Evolutionary conservation across 2,113 vertebrate genomes (phyloP).

Genomic region (Balaenoptera acutorostrata): DNA sequence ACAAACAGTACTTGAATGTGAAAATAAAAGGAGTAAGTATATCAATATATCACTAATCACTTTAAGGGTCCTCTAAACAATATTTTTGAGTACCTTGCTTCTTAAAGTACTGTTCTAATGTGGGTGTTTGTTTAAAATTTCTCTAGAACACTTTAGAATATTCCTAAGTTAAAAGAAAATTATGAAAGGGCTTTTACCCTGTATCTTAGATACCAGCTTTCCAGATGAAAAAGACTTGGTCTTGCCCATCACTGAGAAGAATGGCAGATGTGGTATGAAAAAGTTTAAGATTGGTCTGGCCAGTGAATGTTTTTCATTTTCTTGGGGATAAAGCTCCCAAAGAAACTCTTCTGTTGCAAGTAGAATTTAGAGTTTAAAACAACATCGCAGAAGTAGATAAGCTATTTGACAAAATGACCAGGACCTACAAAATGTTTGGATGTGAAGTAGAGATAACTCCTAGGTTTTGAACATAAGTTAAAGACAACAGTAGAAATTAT

Average conservation of each 20-base stretch:
- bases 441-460: background rate
- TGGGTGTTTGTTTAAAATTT: background rate
- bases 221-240: background rate
- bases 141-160: background rate
- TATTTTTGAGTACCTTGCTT: background rate
- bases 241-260: background rate
- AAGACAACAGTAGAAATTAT: slow-evolving; percentile 8
- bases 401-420: background rate
- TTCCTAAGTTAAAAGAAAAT: background rate
- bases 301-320: slow-evolving; percentile 7
- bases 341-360: background rate
- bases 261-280: background rate
- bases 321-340: background rate
- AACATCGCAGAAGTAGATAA: background rate
- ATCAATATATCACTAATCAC: background rate
- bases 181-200: background rate
- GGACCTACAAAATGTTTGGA: background rate
- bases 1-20: background rate
- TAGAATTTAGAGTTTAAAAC: slow-evolving; percentile 12
- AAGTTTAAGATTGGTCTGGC: background rate
- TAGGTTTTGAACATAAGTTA: background rate
- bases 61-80: background rate
- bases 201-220: background rate
- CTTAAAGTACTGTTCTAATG: background rate
- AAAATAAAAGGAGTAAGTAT: background rate